Evolutionary conservation across 2,797 vertebrate species (phyloP).

Genomic region (Botia kubotai): DNA sequence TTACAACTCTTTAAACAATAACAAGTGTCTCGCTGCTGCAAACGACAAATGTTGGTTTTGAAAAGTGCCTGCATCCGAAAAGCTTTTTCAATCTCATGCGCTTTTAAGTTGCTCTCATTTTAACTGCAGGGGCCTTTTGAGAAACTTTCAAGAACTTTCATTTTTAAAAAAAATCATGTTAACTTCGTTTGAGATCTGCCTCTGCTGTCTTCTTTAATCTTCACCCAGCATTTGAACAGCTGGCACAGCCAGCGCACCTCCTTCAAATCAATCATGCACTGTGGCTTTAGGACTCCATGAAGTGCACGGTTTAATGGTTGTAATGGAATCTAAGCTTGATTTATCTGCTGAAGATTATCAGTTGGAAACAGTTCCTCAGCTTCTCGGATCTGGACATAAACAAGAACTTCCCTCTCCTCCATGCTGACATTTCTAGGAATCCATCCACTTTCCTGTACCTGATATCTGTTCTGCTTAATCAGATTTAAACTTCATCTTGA

Average conservation of each 20-base stretch:
- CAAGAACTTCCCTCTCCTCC: constrained; percentile 18
- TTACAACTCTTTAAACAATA: constrained; percentile 26
- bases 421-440: constrained; percentile 54
- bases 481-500: constrained; percentile 64
- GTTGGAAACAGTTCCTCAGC: constrained; percentile 36
- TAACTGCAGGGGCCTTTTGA: constrained; percentile 12
- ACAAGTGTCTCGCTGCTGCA: constrained; percentile 26
- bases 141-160: neutral
- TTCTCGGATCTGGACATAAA: constrained; percentile 49
- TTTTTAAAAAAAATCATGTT: no score
- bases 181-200: neutral
- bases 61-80: constrained; percentile 6
- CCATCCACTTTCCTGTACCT: constrained; percentile 56
- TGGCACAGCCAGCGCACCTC: neutral
- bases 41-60: constrained; percentile 1
- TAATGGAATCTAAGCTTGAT: constrained; percentile 58
- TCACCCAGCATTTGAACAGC: constrained; percentile 8
- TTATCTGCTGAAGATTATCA: constrained; percentile 62
- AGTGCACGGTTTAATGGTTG: constrained; percentile 44
- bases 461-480: constrained; percentile 62
- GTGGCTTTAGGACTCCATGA: constrained; percentile 21
- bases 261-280: constrained; percentile 28
- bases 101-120: neutral
- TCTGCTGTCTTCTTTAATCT: constrained; percentile 3
- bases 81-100: neutral